phyloP scores from a whole-genome alignment of 2,797 vertebrate species.

The Sebastes itinus region DNA sequence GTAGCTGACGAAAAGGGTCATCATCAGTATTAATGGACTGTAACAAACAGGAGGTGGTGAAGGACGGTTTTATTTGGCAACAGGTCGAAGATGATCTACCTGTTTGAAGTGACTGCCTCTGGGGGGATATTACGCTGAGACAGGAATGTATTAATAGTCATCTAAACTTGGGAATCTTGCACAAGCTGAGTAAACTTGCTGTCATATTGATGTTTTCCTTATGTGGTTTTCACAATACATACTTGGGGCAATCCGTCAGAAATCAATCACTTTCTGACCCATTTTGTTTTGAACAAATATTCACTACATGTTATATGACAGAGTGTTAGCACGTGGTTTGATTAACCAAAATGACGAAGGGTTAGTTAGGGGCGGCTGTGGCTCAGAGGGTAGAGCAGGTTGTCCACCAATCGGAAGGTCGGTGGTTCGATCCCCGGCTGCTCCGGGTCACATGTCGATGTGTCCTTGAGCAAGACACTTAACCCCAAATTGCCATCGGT shows the following conservation, averaged over 20 bases:
- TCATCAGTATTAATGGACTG: slow-evolving; percentile 51
- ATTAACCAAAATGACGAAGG: neutral
- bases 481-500: no score
- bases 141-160: neutral
- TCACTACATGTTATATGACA: neutral
- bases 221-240: neutral
- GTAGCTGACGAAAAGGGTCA: slow-evolving; percentile 50
- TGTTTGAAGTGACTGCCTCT: slow-evolving; percentile 9
- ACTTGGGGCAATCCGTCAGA: neutral
- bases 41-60: slow-evolving; percentile 43
- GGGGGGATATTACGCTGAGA: slow-evolving; percentile 9
- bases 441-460: no score
- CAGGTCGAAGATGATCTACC: slow-evolving; percentile 38
- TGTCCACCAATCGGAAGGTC: no score
- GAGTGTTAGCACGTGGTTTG: neutral
- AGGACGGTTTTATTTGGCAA: slow-evolving; percentile 34
- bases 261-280: neutral
- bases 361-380: no score
- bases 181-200: neutral
- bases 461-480: no score
- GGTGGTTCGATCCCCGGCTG: no score
- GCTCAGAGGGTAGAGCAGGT: no score
- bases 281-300: neutral
- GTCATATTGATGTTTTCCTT: neutral
- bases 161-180: slow-evolving; percentile 3